Evolutionary conservation across 2,113 vertebrate genomes (phyloP).

Genomic region (Mus pahari): DNA sequence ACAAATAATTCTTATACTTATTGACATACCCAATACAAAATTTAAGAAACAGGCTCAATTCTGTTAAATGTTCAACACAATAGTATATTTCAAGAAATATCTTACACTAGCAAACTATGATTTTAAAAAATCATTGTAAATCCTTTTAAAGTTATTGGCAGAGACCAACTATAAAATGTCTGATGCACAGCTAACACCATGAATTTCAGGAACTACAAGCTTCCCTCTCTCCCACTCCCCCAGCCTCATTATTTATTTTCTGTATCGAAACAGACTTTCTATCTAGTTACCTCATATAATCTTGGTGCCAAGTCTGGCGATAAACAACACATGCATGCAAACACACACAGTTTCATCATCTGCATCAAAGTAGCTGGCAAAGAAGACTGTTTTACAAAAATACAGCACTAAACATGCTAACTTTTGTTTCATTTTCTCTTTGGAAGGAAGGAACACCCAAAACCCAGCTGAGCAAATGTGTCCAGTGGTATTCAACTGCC

Average conservation of each 20-base stretch:
- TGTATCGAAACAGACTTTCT: background rate
- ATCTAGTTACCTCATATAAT: background rate
- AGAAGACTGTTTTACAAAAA: background rate
- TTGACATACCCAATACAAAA: background rate
- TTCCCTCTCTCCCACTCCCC: background rate
- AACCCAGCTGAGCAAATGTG: background rate
- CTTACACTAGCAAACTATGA: background rate
- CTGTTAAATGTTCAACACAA: slow-evolving; percentile 22
- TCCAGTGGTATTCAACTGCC: background rate
- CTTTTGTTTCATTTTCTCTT: slow-evolving; percentile 34
- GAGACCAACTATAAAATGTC: background rate
- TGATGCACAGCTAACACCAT: background rate
- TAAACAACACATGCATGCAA: background rate
- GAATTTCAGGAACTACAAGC: slow-evolving; percentile 1
- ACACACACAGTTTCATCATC: background rate
- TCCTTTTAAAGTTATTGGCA: slow-evolving; percentile 34
- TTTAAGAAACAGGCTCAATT: slow-evolving; percentile 17
- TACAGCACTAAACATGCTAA: background rate
- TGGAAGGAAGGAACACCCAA: slow-evolving; percentile 35
- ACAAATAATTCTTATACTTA: slow-evolving; percentile 30
- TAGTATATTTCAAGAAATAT: background rate
- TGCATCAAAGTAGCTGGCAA: slow-evolving; percentile 14
- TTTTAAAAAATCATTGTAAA: slow-evolving; percentile 50
- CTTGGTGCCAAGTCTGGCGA: slow-evolving; percentile 11
- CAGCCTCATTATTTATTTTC: slow-evolving; percentile 21